Evolutionary conservation across 2,797 vertebrate genomes (phyloP).

Genomic region (Lacerta agilis): DNA sequence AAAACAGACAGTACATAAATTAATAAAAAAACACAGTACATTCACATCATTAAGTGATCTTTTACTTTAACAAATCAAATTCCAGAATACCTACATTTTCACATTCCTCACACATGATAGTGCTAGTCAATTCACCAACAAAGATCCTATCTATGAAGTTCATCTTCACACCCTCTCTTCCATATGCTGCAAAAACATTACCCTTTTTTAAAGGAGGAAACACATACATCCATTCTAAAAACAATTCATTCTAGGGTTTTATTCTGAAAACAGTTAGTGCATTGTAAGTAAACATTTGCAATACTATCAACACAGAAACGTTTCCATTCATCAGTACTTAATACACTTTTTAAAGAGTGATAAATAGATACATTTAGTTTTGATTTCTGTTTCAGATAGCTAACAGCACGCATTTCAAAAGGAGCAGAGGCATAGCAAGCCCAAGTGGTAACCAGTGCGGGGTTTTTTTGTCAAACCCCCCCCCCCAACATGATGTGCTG

Average conservation of each 20-base stretch:
- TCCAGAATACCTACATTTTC: constrained; percentile 90
- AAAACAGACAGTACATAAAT: constrained; percentile 55
- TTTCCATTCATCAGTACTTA: constrained; percentile 42
- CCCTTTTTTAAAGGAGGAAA: constrained; percentile 74
- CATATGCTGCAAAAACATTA: constrained; percentile 87
- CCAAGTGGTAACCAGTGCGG: no score
- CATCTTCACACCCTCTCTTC: constrained; percentile 97
- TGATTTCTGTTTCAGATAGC: constrained; percentile 43
- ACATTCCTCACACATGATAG: constrained; percentile 99
- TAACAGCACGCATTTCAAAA: constrained; percentile 29
- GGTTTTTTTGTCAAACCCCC: no score
- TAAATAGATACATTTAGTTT: constrained; percentile 37
- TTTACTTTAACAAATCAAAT: constrained; percentile 69
- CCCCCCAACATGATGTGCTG: no score
- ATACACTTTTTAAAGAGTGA: constrained; percentile 31
- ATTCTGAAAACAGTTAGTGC: constrained; percentile 40
- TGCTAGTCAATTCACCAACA: constrained; percentile 98
- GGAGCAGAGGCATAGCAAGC: no score
- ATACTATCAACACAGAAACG: background rate
- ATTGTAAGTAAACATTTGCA: constrained; percentile 29
- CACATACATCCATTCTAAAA: constrained; percentile 67
- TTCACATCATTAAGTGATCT: constrained; percentile 65
- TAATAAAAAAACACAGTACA: constrained; percentile 50
- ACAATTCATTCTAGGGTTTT: constrained; percentile 53
- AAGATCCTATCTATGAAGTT: constrained; percentile 98